These are phyloP conservation scores for Eilema caniola DNA, from an alignment of 2,888 invertebrate genomes.

Conservation along the genomic window DNA sequence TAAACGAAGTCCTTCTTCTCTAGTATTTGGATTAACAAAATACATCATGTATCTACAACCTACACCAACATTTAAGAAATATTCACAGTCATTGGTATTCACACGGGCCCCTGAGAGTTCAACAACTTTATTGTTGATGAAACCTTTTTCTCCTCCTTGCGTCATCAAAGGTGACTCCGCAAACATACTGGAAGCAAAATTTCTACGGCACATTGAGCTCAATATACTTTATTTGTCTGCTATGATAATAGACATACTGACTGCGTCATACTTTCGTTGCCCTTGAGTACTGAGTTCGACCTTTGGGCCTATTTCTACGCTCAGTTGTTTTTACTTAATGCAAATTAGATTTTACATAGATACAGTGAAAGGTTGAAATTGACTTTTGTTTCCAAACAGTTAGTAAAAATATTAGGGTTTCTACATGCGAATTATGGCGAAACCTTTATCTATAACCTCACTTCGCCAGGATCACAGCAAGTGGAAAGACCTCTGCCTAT, in stretches of 20 bases:
- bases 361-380: not conserved
- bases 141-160: slow-evolving; percentile 42
- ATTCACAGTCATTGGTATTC: slow-evolving; percentile 36
- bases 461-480: no score
- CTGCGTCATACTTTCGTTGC: slow-evolving; percentile 43
- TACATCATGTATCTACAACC: slow-evolving; percentile 19
- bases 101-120: slow-evolving; percentile 30
- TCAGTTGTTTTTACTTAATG: slow-evolving; percentile 1
- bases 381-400: not conserved
- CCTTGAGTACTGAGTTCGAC: slow-evolving; percentile 34
- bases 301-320: slow-evolving; percentile 26
- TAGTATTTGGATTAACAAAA: not conserved
- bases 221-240: slow-evolving; percentile 43
- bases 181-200: slow-evolving; percentile 39
- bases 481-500: no score
- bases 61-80: slow-evolving; percentile 29
- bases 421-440: no score
- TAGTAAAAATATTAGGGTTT: no score
- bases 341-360: not conserved
- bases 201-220: slow-evolving; percentile 31
- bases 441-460: no score
- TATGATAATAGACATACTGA: slow-evolving; percentile 25
- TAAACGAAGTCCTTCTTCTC: not conserved
- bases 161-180: slow-evolving; percentile 32
- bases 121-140: slow-evolving; percentile 42